Percentiles rank a stretch among this genome's conserved stretches.
Conservation (phyloP, 2,797 vertebrate species). For the Bucorvus abyssinicus region DNA sequence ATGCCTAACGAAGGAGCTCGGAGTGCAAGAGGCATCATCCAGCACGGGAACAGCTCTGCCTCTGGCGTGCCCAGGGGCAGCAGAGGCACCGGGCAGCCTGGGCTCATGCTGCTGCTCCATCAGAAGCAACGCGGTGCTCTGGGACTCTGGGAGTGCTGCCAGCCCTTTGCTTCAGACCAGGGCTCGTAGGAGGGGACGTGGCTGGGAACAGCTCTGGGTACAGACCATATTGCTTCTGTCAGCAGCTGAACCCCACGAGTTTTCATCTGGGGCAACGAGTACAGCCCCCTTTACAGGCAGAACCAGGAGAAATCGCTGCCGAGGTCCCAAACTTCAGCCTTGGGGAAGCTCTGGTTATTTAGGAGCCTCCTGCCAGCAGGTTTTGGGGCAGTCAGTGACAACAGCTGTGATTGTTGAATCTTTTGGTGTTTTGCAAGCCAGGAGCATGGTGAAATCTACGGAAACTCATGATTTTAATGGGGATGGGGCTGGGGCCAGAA, state of each 20-base stretch:
- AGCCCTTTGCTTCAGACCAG: not conserved
- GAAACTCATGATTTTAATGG: fast-evolving
- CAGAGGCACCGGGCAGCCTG: not conserved
- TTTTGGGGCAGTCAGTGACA: not conserved
- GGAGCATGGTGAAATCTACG: not conserved
- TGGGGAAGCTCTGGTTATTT: not conserved
- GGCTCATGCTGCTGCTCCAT: not conserved
- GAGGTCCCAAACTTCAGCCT: not conserved
- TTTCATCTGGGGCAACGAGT: not conserved
- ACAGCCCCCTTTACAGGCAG: not conserved
- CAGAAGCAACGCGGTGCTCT: fast-evolving
- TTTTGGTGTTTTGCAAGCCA: not conserved
- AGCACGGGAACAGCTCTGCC: not conserved
- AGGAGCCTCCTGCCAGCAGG: not conserved
- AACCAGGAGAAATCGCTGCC: not conserved
- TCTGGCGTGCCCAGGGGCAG: not conserved
- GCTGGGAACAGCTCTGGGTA: not conserved
- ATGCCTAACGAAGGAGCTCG: fast-evolving
- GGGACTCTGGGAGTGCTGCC: not conserved
- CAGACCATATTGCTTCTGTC: not conserved
- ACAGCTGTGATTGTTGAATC: not conserved
- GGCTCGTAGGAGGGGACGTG: not conserved
- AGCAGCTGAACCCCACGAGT: not conserved
- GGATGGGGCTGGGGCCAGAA: fast-evolving
- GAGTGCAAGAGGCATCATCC: fast-evolving